Conservation (phyloP, 2,888 invertebrate genomes). For the Drosophila rellima region DNA sequence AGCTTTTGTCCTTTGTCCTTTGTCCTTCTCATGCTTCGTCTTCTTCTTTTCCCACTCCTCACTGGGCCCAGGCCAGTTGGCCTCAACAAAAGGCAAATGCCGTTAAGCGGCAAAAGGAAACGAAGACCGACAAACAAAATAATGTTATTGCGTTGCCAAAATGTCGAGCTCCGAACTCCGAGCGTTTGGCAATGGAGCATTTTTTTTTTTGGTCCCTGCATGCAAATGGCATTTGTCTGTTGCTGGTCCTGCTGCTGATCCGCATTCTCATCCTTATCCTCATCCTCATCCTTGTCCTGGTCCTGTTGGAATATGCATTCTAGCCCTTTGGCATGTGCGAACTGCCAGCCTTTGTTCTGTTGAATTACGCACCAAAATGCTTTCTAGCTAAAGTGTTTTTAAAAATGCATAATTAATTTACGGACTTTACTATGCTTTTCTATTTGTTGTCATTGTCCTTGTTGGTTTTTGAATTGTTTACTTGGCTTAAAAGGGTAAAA, state of each 20-base stretch:
- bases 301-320: conserved; percentile 13
- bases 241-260: conserved; percentile 4
- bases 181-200: conserved; percentile 36
- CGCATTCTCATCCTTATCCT: conserved; percentile 5
- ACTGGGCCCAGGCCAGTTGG: conserved; percentile 20
- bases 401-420: conserved; percentile 45
- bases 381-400: conserved; percentile 22
- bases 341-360: conserved; percentile 34
- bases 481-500: not conserved
- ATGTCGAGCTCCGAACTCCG: conserved; percentile 33
- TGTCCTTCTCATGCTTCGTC: not conserved
- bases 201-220: conserved; percentile 39
- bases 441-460: conserved; percentile 10
- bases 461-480: conserved; percentile 7
- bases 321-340: conserved; percentile 40
- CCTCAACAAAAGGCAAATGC: conserved; percentile 49
- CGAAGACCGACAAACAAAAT: conserved; percentile 56
- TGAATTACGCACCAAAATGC: conserved; percentile 40
- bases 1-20: conserved; percentile 13
- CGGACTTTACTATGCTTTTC: conserved; percentile 1
- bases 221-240: conserved; percentile 62
- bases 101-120: conserved; percentile 51
- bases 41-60: not conserved
- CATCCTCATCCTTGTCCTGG: not conserved
- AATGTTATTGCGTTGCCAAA: conserved; percentile 71